phyloP scores from a whole-genome alignment of 1,140 invertebrate species.

The Heliconius hewitsoni region DNA sequence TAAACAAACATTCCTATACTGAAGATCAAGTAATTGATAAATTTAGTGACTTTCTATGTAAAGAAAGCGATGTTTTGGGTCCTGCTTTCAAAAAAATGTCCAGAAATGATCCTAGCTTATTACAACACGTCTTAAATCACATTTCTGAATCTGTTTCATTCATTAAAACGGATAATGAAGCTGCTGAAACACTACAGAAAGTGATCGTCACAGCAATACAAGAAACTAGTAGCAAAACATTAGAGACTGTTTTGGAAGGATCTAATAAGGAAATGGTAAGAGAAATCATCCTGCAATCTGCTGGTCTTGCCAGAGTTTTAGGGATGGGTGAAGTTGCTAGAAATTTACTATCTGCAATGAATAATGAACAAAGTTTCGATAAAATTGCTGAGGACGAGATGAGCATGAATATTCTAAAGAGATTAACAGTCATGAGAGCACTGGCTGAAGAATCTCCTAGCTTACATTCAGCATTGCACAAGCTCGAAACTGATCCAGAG shows the following conservation, averaged over 20 bases:
- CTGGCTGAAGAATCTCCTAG: conserved; percentile 85
- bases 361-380: conserved; percentile 82
- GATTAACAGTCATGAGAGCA: conserved; percentile 87
- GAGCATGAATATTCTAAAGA: conserved; percentile 86
- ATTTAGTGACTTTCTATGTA: conserved; percentile 82
- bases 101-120: conserved; percentile 80
- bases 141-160: conserved; percentile 82
- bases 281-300: conserved; percentile 84
- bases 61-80: conserved; percentile 82
- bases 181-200: conserved; percentile 83
- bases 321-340: conserved; percentile 85
- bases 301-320: conserved; percentile 86
- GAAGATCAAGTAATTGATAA: conserved; percentile 83
- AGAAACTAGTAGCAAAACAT: conserved; percentile 82
- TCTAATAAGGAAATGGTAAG: conserved; percentile 79
- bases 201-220: conserved; percentile 84
- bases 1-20: conserved; percentile 72
- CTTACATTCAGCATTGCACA: conserved; percentile 82
- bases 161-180: conserved; percentile 83
- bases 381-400: conserved; percentile 83
- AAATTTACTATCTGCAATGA: conserved; percentile 83
- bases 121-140: conserved; percentile 81
- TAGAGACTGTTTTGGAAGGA: conserved; percentile 81
- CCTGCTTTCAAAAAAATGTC: conserved; percentile 84
- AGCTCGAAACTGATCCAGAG: conserved; percentile 85